Evolutionary conservation across 2,797 vertebrate species (phyloP), one percentile per base, ranked within the genome.

Genomic region (Nyctibius grandis): DNA sequence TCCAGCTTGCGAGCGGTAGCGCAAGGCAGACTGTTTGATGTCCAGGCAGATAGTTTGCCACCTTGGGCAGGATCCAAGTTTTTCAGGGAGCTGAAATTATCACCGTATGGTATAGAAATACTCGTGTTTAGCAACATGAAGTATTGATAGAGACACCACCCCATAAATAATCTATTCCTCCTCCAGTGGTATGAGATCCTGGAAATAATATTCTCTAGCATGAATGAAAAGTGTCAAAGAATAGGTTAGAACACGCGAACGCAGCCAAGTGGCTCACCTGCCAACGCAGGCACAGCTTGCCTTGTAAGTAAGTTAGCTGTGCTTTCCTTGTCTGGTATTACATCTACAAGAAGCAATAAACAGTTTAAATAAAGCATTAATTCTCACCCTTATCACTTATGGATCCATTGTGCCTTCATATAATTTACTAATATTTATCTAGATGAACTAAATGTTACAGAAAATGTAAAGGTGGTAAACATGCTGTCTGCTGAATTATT

Each of bases 401-500:
- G 2, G 88, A 96, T 81, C 79, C 95, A 83, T 88, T 94, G 94
- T 56, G 64, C 80, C 61, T 96, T 95, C 76, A 44, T 93, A 88
- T 9, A 72, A 86, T 91, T 96, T 93, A 60, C 89, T 88, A 95
- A 95, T 95, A 97, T 97, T 97, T 97, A 92, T 93, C 85, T 92
- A 73, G 91, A 94, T 88, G 81, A 97, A 83, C 95, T 92, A 88
- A 95, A 78, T 38, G 85, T 76, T 97, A 92, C 91, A 96, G 94
- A 95, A 97, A 97, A 96, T 97, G 93, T 82, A 73, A 94, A 96
- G n/a, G 50, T 64, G 76, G 93, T 74, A 85, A 97, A 93, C 94
- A 93, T 61, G 86, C 42, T 96, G 81, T 97, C 96, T 97, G 40
- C 92, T 97, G 95, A 97, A 96, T 97, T 95, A 93, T 95, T 96